phyloP scores from a whole-genome alignment of 2,888 invertebrate genomes.

The Ophion obscuratus region DNA sequence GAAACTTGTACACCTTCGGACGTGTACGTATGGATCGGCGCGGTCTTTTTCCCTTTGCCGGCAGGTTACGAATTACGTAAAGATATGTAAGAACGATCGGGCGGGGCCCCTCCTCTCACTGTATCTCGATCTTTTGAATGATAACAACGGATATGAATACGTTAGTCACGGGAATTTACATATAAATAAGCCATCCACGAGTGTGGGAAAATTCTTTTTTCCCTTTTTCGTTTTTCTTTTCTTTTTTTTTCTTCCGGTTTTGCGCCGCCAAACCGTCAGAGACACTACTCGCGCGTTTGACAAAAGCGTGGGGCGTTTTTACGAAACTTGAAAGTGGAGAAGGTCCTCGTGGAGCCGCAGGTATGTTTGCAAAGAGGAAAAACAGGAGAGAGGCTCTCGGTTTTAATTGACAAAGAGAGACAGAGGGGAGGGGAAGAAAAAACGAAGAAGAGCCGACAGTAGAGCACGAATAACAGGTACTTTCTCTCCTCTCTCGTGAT shows the following conservation, averaged over 20 bases:
- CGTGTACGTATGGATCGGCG: too few relatives aligned
- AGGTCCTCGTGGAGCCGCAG: background rate
- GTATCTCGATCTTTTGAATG: conserved; percentile 26
- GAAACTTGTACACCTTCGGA: too few relatives aligned
- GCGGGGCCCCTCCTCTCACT: too few relatives aligned
- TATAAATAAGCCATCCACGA: conserved; percentile 26
- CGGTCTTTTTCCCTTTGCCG: too few relatives aligned
- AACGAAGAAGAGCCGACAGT: conserved; percentile 6
- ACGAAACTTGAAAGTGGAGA: conserved; percentile 13
- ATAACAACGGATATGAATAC: conserved; percentile 13
- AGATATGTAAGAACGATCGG: background rate
- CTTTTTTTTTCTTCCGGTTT: background rate
- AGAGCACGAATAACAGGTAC: conserved; percentile 57
- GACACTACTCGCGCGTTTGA: conserved; percentile 12
- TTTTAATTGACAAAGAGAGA: conserved; percentile 13
- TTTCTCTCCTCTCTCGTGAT: conserved; percentile 56
- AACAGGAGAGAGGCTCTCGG: background rate
- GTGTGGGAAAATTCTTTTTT: conserved; percentile 12
- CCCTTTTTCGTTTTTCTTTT: background rate
- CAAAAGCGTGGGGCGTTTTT: background rate
- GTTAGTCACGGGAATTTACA: conserved; percentile 29
- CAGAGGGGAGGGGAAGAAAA: background rate
- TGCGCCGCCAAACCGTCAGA: background rate
- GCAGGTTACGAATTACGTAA: too few relatives aligned
- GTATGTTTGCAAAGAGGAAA: conserved; percentile 4